phyloP scores from a whole-genome alignment of 2,113 vertebrate species.

The Coturnix japonica region DNA sequence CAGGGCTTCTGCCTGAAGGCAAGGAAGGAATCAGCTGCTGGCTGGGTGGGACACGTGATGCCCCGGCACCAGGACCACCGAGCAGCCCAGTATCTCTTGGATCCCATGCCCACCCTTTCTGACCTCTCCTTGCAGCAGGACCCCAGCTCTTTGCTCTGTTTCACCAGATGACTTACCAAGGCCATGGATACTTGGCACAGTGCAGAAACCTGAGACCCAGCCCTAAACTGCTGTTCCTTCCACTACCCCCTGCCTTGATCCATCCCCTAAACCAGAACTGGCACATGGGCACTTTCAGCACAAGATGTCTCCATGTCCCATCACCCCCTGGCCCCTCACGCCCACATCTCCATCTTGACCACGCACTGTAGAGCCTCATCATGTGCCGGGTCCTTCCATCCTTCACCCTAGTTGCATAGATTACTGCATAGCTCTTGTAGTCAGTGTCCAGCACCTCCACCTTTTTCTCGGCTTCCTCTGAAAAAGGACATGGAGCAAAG shows the following conservation, averaged over 20 bases:
- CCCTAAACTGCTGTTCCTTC: not conserved
- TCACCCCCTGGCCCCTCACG: too few species aligned
- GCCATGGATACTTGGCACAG: not conserved
- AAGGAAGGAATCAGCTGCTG: not conserved
- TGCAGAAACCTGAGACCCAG: not conserved
- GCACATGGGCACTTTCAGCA: not conserved
- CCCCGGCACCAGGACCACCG: not conserved
- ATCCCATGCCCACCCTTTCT: not conserved
- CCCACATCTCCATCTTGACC: not conserved
- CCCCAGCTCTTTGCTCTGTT: not conserved
- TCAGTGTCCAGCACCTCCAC: not conserved
- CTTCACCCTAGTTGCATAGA: conserved; percentile 19
- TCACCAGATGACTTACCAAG: not conserved
- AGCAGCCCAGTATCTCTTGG: not conserved
- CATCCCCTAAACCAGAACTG: not conserved
- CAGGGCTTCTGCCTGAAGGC: not conserved
- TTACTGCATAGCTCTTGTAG: not conserved
- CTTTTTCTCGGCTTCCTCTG: not conserved
- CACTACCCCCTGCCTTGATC: not conserved
- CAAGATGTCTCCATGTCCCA: too few species aligned
- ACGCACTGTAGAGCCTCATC: conserved; percentile 64
- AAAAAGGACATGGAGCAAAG: not conserved
- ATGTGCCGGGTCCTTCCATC: not conserved
- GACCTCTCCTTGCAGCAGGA: not conserved
- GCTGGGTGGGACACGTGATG: accelerated